Conservation (phyloP, 2,888 invertebrate genomes). For the Terebella lapidaria region DNA sequence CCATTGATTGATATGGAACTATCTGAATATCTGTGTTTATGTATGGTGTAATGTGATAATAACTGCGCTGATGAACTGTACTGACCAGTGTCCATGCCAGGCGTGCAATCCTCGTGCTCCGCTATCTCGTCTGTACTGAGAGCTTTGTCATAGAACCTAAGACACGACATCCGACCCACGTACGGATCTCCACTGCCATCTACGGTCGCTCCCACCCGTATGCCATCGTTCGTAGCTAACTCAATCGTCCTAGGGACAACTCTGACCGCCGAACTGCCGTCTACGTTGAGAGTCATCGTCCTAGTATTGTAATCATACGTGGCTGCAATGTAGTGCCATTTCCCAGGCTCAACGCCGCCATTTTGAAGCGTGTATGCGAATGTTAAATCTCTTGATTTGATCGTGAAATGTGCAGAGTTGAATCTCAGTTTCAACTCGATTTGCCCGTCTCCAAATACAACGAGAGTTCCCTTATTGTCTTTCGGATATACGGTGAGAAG, state of each 20-base stretch:
- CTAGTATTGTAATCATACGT: background rate
- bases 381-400: too few relatives aligned
- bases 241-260: background rate
- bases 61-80: too few relatives aligned
- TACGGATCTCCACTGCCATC: background rate
- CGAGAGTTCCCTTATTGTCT: too few relatives aligned
- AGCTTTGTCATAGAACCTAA: background rate
- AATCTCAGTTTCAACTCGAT: too few relatives aligned
- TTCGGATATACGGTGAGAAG: background rate
- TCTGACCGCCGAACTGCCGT: background rate
- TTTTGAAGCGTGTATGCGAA: too few relatives aligned
- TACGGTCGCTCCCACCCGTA: background rate
- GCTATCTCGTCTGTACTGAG: background rate
- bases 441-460: too few relatives aligned
- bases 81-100: too few relatives aligned
- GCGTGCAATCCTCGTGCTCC: too few relatives aligned
- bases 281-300: background rate
- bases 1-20: too few relatives aligned
- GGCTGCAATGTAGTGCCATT: constrained; percentile 1
- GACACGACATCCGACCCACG: background rate
- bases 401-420: too few relatives aligned
- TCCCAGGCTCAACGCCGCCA: background rate
- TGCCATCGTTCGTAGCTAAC: background rate
- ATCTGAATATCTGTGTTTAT: too few relatives aligned
- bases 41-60: too few relatives aligned